Conservation (phyloP, 2,113 vertebrate species). For the Hipposideros armiger region DNA sequence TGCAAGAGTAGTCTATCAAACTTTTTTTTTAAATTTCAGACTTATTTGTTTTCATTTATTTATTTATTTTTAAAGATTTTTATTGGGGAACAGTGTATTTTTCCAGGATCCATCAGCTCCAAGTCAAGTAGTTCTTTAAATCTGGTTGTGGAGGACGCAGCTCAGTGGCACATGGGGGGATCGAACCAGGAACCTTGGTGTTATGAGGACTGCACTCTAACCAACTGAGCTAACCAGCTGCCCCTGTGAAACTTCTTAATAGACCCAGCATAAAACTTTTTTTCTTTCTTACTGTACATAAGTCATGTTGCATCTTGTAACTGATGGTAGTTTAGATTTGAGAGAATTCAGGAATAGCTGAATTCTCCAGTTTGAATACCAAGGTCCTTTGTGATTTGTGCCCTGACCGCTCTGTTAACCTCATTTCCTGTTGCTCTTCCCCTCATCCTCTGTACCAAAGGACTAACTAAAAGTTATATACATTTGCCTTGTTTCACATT, state of each 20-base stretch:
- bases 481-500: slow-evolving; percentile 43
- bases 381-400: slow-evolving; percentile 3
- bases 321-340: slow-evolving; percentile 34
- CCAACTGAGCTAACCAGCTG: too few relatives aligned
- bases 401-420: not conserved
- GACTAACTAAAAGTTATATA: slow-evolving; percentile 29
- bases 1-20: not conserved
- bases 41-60: too few relatives aligned
- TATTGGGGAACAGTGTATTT: too few relatives aligned
- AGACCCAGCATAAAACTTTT: not conserved
- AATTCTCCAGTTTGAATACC: not conserved
- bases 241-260: not conserved
- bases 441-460: not conserved
- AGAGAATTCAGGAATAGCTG: not conserved
- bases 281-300: not conserved
- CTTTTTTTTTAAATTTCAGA: too few relatives aligned
- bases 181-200: too few relatives aligned
- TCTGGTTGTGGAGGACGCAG: too few relatives aligned
- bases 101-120: too few relatives aligned
- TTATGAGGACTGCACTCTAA: too few relatives aligned
- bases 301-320: slow-evolving; percentile 41
- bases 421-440: slow-evolving; percentile 37
- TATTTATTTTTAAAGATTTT: too few relatives aligned
- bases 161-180: too few relatives aligned
- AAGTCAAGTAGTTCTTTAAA: too few relatives aligned